Percentiles rank a stretch among this genome's conserved stretches.
Evolutionary conservation across 2,113 vertebrate species (phyloP).

Genomic region (Mugil cephalus): DNA sequence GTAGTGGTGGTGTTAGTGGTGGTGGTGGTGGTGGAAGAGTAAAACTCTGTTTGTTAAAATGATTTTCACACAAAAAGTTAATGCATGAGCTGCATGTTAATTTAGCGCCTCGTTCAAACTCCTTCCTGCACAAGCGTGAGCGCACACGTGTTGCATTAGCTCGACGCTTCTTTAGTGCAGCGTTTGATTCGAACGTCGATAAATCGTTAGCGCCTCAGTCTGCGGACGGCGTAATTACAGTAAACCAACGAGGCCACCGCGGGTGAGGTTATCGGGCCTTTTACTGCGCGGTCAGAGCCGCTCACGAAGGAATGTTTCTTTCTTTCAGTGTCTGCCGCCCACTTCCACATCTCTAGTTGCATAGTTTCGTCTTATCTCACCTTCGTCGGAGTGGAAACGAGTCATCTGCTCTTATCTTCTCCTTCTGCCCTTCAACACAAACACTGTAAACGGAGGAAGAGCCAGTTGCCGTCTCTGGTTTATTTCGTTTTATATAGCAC

Average conservation of each 20-base stretch:
- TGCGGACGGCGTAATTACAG: constrained; percentile 14
- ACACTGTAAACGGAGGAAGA: not conserved
- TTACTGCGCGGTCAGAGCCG: not conserved
- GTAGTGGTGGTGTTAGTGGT: too few relatives aligned
- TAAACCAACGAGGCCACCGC: not conserved
- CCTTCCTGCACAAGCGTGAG: too few relatives aligned
- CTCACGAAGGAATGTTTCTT: not conserved
- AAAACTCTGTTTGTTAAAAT: too few relatives aligned
- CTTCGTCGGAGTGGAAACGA: not conserved
- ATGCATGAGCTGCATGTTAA: too few relatives aligned
- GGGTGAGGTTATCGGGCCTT: not conserved
- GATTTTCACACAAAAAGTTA: not conserved
- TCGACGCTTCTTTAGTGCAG: not conserved
- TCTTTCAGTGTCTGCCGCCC: not conserved
- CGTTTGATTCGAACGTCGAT: constrained; percentile 4
- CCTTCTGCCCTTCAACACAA: constrained; percentile 1
- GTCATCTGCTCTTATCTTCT: constrained; percentile 2
- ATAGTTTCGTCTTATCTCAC: not conserved
- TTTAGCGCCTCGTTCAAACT: too few relatives aligned
- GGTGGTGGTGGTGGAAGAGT: too few relatives aligned
- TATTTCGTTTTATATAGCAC: too few relatives aligned
- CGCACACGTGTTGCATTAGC: too few relatives aligned
- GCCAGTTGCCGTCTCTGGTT: not conserved
- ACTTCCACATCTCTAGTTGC: not conserved
- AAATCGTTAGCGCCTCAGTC: not conserved